phyloP scores from a whole-genome alignment of 2,113 vertebrate genomes.

The Leptobrachium leishanense region DNA sequence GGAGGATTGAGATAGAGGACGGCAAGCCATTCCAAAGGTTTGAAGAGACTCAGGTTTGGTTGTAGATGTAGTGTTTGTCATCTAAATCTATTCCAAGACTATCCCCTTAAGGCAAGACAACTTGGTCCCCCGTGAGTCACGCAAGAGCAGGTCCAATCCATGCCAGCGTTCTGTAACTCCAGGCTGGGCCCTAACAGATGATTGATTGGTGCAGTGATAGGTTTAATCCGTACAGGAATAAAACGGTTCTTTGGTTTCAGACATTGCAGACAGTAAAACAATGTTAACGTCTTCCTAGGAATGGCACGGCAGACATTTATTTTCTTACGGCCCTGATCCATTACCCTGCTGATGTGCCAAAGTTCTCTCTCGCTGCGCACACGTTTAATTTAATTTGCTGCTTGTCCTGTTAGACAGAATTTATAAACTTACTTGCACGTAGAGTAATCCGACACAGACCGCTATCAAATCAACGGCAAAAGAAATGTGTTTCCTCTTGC shows the following conservation, averaged over 20 bases:
- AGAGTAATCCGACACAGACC: background rate
- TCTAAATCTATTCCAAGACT: too few relatives aligned
- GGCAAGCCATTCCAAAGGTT: too few relatives aligned
- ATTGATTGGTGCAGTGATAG: slow-evolving; percentile 27
- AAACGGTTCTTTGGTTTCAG: slow-evolving; percentile 28
- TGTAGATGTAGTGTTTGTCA: too few relatives aligned
- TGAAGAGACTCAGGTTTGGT: too few relatives aligned
- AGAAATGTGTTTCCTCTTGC: background rate
- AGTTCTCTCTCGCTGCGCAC: background rate
- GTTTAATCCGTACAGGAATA: slow-evolving; percentile 34
- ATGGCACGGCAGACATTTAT: slow-evolving; percentile 24
- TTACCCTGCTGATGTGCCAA: slow-evolving; percentile 10
- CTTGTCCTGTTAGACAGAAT: slow-evolving; percentile 28
- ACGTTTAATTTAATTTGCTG: slow-evolving; percentile 18
- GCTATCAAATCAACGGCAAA: slow-evolving; percentile 2
- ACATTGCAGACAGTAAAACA: slow-evolving; percentile 33
- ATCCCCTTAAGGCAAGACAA: too few relatives aligned
- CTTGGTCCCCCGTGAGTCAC: too few relatives aligned
- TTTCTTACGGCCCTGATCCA: slow-evolving; percentile 9
- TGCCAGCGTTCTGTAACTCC: too few relatives aligned
- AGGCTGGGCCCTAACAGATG: background rate
- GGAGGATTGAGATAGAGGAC: too few relatives aligned
- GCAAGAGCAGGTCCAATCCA: too few relatives aligned
- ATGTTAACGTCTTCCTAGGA: slow-evolving; percentile 21
- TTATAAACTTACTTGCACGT: slow-evolving; percentile 19